Evolutionary conservation across 2,797 vertebrate species (phyloP).

Genomic region (Micromesistius poutassou): DNA sequence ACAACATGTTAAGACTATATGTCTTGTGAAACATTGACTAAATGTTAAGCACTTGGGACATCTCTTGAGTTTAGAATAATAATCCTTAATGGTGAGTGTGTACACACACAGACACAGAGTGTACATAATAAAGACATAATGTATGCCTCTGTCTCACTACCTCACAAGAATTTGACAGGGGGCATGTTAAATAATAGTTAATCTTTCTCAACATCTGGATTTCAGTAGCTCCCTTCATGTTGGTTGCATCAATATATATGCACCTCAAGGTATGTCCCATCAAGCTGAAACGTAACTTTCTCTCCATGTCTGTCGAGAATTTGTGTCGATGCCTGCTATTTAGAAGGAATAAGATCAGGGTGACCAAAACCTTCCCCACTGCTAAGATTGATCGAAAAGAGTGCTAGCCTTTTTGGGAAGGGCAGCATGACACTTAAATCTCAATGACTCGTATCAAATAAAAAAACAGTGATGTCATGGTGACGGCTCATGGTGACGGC

Average conservation of each 20-base stretch:
- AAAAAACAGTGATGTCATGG: conserved; percentile 26
- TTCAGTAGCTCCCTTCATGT: conserved; percentile 54
- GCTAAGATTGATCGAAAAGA: neutral
- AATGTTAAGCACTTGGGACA: conserved; percentile 36
- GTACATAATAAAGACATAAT: conserved; percentile 44
- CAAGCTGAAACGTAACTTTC: neutral
- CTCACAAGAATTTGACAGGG: conserved; percentile 52
- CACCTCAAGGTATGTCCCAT: neutral
- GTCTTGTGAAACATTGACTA: conserved; percentile 36
- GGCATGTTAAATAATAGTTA: conserved; percentile 62
- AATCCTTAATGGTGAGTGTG: conserved; percentile 23
- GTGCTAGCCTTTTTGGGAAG: neutral
- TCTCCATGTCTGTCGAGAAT: neutral
- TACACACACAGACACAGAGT: conserved; percentile 24
- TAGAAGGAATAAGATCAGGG: neutral
- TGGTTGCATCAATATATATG: neutral
- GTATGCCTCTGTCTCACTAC: conserved; percentile 51
- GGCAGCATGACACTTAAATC: neutral
- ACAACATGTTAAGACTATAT: conserved; percentile 13
- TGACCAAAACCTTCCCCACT: neutral
- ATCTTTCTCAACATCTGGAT: conserved; percentile 57
- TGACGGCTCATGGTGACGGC: conserved; percentile 11
- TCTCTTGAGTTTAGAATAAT: conserved; percentile 48
- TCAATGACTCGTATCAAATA: neutral
- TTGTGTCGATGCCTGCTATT: neutral